Evolutionary conservation across 2,888 invertebrate species (phyloP).

Genomic region (Eustalomyia histrio): DNA sequence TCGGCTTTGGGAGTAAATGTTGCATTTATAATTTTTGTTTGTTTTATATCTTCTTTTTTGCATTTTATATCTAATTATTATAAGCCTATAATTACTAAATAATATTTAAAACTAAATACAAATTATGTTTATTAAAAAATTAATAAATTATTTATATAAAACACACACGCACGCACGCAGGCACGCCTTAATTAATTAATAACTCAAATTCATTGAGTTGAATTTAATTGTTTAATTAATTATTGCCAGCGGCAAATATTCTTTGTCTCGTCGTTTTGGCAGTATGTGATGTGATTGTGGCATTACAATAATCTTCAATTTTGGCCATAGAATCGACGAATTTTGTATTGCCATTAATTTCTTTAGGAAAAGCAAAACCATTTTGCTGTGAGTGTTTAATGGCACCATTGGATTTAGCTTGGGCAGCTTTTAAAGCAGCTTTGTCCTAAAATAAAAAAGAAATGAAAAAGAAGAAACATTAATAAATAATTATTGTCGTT

Average conservation of each 20-base stretch:
- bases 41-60: conserved; percentile 30
- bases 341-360: conserved; percentile 72
- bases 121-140: conserved; percentile 64
- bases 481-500: too few relatives aligned
- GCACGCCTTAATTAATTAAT: conserved; percentile 47
- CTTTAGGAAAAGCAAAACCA: conserved; percentile 59
- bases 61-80: conserved; percentile 36
- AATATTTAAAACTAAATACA: conserved; percentile 55
- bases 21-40: background rate
- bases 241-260: conserved; percentile 74
- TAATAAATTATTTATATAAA: conserved; percentile 64
- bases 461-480: background rate
- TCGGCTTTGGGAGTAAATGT: too few relatives aligned
- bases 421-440: conserved; percentile 51
- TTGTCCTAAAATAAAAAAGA: conserved; percentile 70
- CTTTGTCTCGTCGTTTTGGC: conserved; percentile 76
- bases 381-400: conserved; percentile 47
- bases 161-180: conserved; percentile 35
- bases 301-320: conserved; percentile 67
- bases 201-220: conserved; percentile 51
- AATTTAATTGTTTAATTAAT: conserved; percentile 68
- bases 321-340: conserved; percentile 73
- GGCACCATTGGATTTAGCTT: conserved; percentile 58
- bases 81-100: conserved; percentile 53
- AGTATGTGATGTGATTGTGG: conserved; percentile 68